Percentiles rank a stretch among this genome's conserved stretches.
These are phyloP conservation scores for Sebastes taczanowskii DNA, from an alignment of 2,797 vertebrate genomes.

Conservation along the genomic window DNA sequence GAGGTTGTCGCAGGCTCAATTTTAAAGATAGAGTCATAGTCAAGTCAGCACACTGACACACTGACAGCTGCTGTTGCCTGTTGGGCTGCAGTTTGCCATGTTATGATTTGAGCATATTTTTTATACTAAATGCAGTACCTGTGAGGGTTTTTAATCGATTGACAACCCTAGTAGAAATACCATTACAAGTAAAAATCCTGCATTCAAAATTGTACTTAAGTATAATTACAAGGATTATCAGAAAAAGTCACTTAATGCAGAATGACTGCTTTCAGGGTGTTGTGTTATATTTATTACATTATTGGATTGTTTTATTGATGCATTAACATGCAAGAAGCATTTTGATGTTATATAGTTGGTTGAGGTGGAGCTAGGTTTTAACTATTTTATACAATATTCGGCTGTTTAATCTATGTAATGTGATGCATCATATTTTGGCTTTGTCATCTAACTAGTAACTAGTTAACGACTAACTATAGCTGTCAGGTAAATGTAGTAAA, in stretches of 20 bases:
- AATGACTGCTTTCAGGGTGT: background rate
- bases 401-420: background rate
- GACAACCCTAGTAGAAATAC: background rate
- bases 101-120: too few species aligned
- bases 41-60: too few species aligned
- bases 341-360: background rate
- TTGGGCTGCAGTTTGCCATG: too few species aligned
- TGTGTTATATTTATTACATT: background rate
- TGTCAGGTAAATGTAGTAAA: background rate
- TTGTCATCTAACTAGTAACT: background rate
- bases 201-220: background rate
- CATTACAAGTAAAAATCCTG: background rate
- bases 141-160: too few species aligned
- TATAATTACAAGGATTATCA: background rate
- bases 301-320: background rate
- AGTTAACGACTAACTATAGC: background rate
- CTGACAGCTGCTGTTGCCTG: too few species aligned
- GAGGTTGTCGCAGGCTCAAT: too few species aligned
- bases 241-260: background rate
- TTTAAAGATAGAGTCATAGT: too few species aligned
- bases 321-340: background rate
- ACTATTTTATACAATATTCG: background rate
- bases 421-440: background rate
- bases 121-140: too few species aligned
- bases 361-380: background rate